Base-by-base conservation (phyloP, 2,888 invertebrate genomes). In the Schrankia costaestrigalis region DNA sequence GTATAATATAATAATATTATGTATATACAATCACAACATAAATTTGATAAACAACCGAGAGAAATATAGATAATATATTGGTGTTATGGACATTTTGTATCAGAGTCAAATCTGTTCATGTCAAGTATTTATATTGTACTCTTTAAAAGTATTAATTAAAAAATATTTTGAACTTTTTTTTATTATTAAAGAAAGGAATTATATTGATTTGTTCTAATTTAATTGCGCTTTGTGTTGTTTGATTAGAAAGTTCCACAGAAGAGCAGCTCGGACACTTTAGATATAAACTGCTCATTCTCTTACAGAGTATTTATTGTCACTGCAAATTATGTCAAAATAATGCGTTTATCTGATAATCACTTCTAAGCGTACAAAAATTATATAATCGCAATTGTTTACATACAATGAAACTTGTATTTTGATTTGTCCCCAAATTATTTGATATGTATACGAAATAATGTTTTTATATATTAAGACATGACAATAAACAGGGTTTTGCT, bases 1-100 rank as follows among this genome's bases (percentile, higher is more conserved):
- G 83, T 86, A 86, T 84, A 85, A 76, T 81, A 78, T 78, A 65
- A 67, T 66, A 60, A 65, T 78, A 77, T 74, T 71, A 78, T 81
- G 69, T 83, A 84, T 84, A 79, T 82, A 86, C 83, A 82, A 80
- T 86, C 85, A 86, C 86, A 85, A 86, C 85, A 70, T 84, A 85
- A 86, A 82, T 78, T 80, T 81, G 74, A 78, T 78, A 78, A 85
- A 85, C 85, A 86, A 86, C 85, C 85, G 72, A 86, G 78, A 78
- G 72, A 74, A 73, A 78, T 69, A 78, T 66, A 70, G 55, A 63
- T 67, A 63, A 52, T 46, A 25, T 29, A 10, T 74, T 82, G 78
- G 75, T 82, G 81, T 82, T 71, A 67, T 68, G 61, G 72, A 53
- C 53, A 61, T 57, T 60, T 54, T n/a, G n/a, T n/a, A n/a, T 30